Conservation (phyloP, 2,888 invertebrate species). For the Eurytoma californica region DNA sequence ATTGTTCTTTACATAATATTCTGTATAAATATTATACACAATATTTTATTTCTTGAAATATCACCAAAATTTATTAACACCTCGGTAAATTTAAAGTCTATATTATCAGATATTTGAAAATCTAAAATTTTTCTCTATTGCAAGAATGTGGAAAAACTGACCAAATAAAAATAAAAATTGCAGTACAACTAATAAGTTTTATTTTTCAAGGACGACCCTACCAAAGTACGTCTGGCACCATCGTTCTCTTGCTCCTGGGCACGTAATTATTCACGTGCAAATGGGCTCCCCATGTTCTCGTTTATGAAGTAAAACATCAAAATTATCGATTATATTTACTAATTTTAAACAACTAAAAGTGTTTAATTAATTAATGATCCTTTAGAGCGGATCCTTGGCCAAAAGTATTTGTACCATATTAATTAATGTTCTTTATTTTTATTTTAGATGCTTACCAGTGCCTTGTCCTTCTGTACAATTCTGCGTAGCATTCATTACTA, state of each 20-base stretch:
- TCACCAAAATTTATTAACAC: no score
- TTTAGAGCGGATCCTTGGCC: slow-evolving; percentile 9
- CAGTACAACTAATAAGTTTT: no score
- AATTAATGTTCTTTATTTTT: no score
- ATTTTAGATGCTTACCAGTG: slow-evolving; percentile 23
- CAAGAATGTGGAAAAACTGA: slow-evolving; percentile 18
- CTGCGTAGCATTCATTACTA: slow-evolving; percentile 1
- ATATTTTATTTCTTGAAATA: no score
- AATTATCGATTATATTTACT: neutral
- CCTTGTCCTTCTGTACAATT: slow-evolving; percentile 25
- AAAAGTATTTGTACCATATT: no score
- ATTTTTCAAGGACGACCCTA: slow-evolving; percentile 21
- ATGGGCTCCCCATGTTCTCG: slow-evolving; percentile 28
- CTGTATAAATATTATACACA: no score
- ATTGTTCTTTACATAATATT: no score
- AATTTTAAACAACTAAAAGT: neutral
- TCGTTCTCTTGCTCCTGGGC: neutral
- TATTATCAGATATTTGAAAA: no score
- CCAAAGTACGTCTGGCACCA: neutral
- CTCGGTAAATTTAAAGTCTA: no score
- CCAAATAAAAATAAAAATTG: neutral
- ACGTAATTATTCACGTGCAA: slow-evolving; percentile 21
- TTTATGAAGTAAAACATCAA: slow-evolving; percentile 6
- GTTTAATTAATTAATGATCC: neutral
- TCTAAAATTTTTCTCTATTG: neutral